phyloP scores from a whole-genome alignment of 2,113 vertebrate genomes.

The Entomyzon cyanotis region DNA sequence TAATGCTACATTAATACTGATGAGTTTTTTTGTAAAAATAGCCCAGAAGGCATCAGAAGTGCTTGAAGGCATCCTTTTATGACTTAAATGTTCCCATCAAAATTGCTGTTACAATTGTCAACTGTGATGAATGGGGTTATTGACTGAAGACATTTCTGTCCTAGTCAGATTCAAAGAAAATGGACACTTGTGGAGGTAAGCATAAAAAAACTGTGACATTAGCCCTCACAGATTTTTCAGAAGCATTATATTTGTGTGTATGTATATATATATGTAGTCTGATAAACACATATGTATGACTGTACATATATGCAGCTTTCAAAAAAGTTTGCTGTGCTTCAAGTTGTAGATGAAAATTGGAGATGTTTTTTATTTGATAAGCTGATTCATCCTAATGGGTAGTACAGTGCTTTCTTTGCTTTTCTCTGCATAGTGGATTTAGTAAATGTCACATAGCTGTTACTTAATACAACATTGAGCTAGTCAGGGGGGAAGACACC shows the following conservation, averaged over 20 bases:
- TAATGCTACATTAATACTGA: slow-evolving; percentile 27
- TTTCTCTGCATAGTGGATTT: not conserved
- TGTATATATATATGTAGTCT: not conserved
- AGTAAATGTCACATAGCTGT: not conserved
- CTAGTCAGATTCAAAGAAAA: not conserved
- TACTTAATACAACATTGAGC: not conserved
- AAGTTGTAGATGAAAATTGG: not conserved
- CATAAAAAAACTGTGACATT: not conserved
- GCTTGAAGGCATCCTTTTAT: not conserved
- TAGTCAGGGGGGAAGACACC: not conserved
- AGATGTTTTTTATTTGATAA: not conserved
- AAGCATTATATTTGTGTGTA: not conserved
- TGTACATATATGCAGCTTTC: not conserved
- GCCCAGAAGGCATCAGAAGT: not conserved
- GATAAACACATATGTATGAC: rapidly evolving
- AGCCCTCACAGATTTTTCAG: not conserved
- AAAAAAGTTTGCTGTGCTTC: not conserved
- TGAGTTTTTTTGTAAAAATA: not conserved
- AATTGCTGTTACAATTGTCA: not conserved
- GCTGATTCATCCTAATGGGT: not conserved
- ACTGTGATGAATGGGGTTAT: not conserved
- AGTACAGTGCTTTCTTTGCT: not conserved
- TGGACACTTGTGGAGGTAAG: not conserved
- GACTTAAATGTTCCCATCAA: not conserved
- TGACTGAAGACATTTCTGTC: not conserved